A percentile compares a stretch with the other conserved stretches of the same genome.
Evolutionary conservation across 2,888 invertebrate species (phyloP).

Genomic region (Andrena marginata): DNA sequence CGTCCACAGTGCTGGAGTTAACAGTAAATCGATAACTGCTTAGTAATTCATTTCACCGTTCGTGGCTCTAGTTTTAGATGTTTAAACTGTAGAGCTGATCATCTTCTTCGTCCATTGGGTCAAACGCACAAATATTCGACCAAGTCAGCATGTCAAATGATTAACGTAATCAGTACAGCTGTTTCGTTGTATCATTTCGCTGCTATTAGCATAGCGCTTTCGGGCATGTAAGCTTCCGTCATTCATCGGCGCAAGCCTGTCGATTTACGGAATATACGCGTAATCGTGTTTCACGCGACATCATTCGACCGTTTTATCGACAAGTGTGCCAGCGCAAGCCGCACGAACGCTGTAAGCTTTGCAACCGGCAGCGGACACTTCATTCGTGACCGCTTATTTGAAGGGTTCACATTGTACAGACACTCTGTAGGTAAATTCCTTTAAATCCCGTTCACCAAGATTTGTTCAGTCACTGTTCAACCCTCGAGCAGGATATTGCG

Average conservation of each 20-base stretch:
- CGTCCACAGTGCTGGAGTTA: no score
- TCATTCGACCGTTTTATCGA: conserved; percentile 36
- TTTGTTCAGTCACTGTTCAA: conserved; percentile 8
- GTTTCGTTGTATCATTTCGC: conserved; percentile 8
- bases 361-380: neutral
- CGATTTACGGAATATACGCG: conserved; percentile 15
- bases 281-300: neutral
- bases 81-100: neutral
- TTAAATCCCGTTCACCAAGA: conserved; percentile 8
- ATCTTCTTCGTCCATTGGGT: neutral
- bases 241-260: neutral
- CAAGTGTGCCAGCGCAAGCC: conserved; percentile 3
- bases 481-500: neutral
- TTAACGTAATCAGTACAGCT: neutral
- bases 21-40: no score
- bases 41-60: neutral
- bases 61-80: neutral
- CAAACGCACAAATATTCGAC: neutral
- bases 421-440: neutral
- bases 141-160: neutral
- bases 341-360: neutral
- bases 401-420: neutral
- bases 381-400: conserved; percentile 13
- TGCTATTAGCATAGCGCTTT: conserved; percentile 3
- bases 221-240: neutral